Percentiles rank a stretch among this genome's conserved stretches.
Conservation (phyloP, 2,113 vertebrate species). For the Crotophaga sulcirostris region DNA sequence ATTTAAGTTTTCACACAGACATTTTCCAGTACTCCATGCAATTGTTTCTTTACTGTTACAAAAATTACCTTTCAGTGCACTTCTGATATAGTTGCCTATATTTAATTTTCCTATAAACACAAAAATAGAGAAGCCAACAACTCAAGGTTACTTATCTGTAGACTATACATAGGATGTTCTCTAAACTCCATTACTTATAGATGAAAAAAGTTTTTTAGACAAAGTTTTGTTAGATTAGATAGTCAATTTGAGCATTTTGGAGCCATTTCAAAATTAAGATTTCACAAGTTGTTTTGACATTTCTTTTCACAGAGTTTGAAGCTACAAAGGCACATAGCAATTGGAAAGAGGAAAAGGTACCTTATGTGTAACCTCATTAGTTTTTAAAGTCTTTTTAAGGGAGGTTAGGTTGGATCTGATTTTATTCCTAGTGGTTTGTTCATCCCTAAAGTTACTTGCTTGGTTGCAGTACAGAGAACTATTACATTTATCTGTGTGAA, state of each 20-base stretch:
- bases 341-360: not conserved
- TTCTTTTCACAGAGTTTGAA: not conserved
- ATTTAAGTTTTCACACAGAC: not conserved
- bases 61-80: not conserved
- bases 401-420: not conserved
- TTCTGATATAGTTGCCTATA: not conserved
- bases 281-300: not conserved
- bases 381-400: not conserved
- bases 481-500: not conserved
- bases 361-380: accelerated
- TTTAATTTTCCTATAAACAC: not conserved
- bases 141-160: not conserved
- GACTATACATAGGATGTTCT: not conserved
- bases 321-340: not conserved
- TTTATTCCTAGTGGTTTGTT: not conserved
- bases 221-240: not conserved
- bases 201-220: not conserved
- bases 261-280: not conserved
- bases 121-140: not conserved
- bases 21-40: not conserved
- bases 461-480: not conserved
- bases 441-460: not conserved
- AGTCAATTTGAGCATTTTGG: not conserved
- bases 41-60: not conserved
- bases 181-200: not conserved